phyloP scores from a whole-genome alignment of 2,113 vertebrate genomes.

The Chlorodrepanis virens region DNA sequence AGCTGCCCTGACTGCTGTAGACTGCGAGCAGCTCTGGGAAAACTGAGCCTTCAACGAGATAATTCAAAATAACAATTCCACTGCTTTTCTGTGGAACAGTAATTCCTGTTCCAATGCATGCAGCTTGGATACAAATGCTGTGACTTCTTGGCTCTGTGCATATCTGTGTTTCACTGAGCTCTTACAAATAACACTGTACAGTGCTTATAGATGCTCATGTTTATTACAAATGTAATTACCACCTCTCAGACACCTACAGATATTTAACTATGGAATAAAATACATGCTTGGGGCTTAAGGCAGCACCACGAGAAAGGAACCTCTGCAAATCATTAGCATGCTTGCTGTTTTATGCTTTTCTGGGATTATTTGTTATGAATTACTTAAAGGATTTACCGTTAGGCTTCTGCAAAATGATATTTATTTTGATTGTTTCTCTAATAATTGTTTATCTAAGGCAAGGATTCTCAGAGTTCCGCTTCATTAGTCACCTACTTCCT shows the following conservation, averaged over 20 bases:
- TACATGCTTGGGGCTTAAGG: background rate
- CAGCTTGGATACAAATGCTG: background rate
- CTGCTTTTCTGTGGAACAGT: background rate
- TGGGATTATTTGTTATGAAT: background rate
- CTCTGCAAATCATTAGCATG: background rate
- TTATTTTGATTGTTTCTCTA: conserved; percentile 13
- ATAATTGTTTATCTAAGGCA: conserved; percentile 17
- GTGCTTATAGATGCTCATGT: background rate
- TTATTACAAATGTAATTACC: background rate
- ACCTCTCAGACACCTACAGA: background rate
- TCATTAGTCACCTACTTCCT: conserved; percentile 56
- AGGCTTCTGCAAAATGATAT: background rate
- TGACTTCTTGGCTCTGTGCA: background rate
- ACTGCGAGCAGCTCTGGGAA: background rate
- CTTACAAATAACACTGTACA: background rate
- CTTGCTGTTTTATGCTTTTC: background rate
- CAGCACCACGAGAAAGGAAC: background rate
- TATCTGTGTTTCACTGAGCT: background rate
- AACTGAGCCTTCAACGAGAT: background rate
- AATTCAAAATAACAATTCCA: background rate
- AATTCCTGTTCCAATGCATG: background rate
- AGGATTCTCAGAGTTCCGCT: conserved; percentile 35
- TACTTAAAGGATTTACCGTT: background rate
- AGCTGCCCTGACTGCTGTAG: background rate
- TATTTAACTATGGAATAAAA: background rate